Evolutionary conservation across 2,888 invertebrate genomes (phyloP).

Genomic region (Prosopocoilus inquinatus): DNA sequence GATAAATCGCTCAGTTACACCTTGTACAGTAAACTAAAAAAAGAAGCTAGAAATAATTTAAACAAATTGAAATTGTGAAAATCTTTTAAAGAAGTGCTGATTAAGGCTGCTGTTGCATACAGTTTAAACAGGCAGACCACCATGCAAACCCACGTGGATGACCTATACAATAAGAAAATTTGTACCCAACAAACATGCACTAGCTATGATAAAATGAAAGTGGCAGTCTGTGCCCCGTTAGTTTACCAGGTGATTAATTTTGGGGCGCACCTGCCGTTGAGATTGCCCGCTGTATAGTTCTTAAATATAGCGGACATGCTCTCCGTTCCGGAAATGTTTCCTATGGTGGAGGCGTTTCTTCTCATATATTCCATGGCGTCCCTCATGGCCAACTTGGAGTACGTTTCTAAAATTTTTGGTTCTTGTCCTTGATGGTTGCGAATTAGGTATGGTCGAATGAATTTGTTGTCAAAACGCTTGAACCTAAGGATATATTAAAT

Average conservation of each 20-base stretch:
- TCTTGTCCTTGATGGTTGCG: conserved; percentile 85
- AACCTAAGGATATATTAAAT: conserved; percentile 59
- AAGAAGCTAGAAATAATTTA: too few relatives aligned
- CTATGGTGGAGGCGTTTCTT: conserved; percentile 82
- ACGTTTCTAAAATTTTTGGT: conserved; percentile 91
- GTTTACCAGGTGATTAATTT: conserved; percentile 58
- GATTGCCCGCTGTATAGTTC: conserved; percentile 80
- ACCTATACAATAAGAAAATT: too few relatives aligned
- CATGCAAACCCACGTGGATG: not conserved
- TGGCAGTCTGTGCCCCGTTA: conserved; percentile 47
- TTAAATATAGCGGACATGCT: conserved; percentile 90
- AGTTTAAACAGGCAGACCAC: not conserved
- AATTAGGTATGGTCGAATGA: conserved; percentile 84
- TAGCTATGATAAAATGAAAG: conserved; percentile 1
- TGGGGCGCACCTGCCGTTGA: conserved; percentile 77
- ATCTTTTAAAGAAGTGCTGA: not conserved
- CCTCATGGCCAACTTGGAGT: conserved; percentile 88
- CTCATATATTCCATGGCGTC: conserved; percentile 93
- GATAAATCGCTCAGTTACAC: too few relatives aligned
- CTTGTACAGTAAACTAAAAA: too few relatives aligned
- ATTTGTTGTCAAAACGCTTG: conserved; percentile 91
- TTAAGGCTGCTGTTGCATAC: not conserved
- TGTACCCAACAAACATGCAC: conserved; percentile 8
- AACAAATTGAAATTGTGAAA: too few relatives aligned
- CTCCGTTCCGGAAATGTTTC: conserved; percentile 84